Evolutionary conservation across 2,888 invertebrate species (phyloP).

Genomic region (Amphipoea lucens): DNA sequence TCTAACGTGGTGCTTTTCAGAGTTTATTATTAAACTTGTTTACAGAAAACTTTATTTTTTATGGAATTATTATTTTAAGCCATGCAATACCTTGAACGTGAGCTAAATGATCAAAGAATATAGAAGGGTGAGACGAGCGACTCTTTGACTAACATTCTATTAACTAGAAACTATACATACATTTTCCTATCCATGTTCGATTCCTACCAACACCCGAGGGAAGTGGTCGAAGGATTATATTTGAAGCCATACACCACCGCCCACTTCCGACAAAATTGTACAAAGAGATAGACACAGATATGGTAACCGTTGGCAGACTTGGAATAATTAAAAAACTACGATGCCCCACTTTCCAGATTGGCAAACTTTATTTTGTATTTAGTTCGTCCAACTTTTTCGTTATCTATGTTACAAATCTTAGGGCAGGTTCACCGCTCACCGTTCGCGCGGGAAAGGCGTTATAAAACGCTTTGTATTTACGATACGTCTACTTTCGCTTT

Average conservation of each 20-base stretch:
- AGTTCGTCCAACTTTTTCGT: conserved; percentile 73
- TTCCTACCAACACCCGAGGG: conserved; percentile 26
- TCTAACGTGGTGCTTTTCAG: not conserved
- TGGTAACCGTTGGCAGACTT: conserved; percentile 28
- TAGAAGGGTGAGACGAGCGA: not conserved
- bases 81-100: not conserved
- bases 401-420: conserved; percentile 74
- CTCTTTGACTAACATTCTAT: not conserved
- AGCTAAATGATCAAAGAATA: not conserved
- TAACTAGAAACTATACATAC: not conserved
- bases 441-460: conserved; percentile 72
- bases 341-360: conserved; percentile 59
- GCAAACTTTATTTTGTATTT: conserved; percentile 63
- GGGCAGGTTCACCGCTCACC: conserved; percentile 70
- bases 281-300: conserved; percentile 21
- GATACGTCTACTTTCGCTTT: conserved; percentile 80
- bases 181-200: conserved; percentile 13
- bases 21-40: not conserved
- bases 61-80: not conserved
- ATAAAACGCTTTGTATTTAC: conserved; percentile 81
- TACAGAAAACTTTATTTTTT: not conserved
- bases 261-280: conserved; percentile 43
- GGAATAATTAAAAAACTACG: conserved; percentile 61
- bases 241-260: conserved; percentile 43
- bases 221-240: conserved; percentile 37